Conservation (phyloP, 2,797 vertebrate genomes). For the Eulemur albifrons region DNA sequence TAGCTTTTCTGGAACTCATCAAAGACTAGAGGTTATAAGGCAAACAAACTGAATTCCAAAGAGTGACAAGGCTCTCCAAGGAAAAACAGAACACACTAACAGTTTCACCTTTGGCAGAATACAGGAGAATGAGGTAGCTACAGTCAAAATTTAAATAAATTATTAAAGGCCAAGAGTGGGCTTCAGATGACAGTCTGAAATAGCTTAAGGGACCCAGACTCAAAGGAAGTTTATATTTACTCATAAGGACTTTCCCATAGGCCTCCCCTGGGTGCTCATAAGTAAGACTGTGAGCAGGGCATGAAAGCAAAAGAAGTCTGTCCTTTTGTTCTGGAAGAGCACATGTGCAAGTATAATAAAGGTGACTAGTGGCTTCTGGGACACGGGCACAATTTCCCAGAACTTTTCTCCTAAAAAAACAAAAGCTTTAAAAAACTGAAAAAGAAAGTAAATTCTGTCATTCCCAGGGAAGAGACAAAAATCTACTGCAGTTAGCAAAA, state of each 20-base stretch:
- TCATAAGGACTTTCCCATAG: not conserved
- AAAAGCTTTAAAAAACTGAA: not conserved
- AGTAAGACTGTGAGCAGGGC: not conserved
- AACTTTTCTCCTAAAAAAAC: not conserved
- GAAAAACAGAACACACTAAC: not conserved
- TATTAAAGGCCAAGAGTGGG: not conserved
- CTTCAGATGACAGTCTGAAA: not conserved
- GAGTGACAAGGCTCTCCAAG: not conserved
- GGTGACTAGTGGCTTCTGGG: not conserved
- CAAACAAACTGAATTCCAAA: not conserved
- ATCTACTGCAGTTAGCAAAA: not conserved
- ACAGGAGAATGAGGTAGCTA: not conserved
- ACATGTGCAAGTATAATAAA: not conserved
- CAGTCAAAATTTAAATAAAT: not conserved
- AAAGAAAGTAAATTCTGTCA: not conserved
- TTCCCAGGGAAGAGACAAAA: not conserved
- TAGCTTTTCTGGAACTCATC: not conserved
- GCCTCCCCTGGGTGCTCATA: not conserved
- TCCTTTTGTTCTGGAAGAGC: not conserved
- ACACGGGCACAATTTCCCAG: not conserved
- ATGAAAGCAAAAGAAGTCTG: not conserved
- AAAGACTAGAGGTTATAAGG: not conserved
- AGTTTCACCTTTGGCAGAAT: not conserved
- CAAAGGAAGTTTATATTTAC: not conserved
- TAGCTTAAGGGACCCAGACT: not conserved